Base-by-base conservation (phyloP, 1,140 invertebrate genomes). In the Dufourea novaeangliae region DNA sequence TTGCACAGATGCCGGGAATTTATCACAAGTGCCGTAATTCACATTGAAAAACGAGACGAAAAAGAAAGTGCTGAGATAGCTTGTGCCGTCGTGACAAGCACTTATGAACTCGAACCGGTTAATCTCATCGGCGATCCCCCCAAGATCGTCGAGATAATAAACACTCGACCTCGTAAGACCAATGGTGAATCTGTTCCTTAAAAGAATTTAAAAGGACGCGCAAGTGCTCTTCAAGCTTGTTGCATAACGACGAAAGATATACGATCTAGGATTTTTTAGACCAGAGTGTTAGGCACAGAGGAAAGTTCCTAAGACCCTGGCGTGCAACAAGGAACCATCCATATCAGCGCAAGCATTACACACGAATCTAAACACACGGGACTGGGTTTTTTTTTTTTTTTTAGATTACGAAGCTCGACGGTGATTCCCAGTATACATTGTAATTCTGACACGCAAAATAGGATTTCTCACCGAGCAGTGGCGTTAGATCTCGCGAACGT, bases 271-370 rank as follows among this genome's bases (percentile, higher is more conserved):
- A 72, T 44, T 29, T n/a, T 57, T 63, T 64, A 59, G 41, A 41
- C 29, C 44, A 66, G 57, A 52, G 25, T 75, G 32, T 78, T 78
- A 71, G 62, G 41, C 41, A 22, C 54, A 14, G 32, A 37, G 5
- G 17, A 29, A 46, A 66, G n/a, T 66, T 84, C 52, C 62, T 54
- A 57, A 80, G 46, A 72, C 46, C 52, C 57, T 71, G 62, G 50
- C 52, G 25, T 74, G 69, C 64, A 74, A 79, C 68, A 68, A 73
- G 57, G 52, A 74, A 78, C 71, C 59, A 78, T 78, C 71, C 83
- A 85, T 85, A 85, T 85, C 79, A 84, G 73, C 29, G 56, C 27
- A 69, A 69, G 59, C 64, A 67, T 74, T 63, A 27, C 61, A 70
- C 61, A 70, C 3, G 17, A 74, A 74, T 32, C 37, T 71, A 54